Evolutionary conservation across 2,888 invertebrate species (phyloP), one percentile per base, ranked within the genome.

Genomic region (Pyrrhosoma nymphula): DNA sequence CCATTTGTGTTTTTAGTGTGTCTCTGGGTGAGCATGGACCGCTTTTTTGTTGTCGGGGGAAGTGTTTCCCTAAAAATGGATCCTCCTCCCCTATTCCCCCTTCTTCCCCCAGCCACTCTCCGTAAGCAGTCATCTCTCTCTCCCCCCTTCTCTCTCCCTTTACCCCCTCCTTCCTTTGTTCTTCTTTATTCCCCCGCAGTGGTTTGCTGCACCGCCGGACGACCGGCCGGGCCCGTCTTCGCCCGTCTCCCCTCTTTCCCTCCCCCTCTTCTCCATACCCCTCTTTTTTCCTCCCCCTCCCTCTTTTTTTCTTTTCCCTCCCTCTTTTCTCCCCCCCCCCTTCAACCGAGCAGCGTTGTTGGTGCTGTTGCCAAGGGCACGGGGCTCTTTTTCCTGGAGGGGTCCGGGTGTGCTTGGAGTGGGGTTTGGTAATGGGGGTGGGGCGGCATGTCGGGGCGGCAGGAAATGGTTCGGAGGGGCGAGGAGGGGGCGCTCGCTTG

Each of bases 311-410:
- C 26, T 35, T 47, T 8, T 60, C 26, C 26, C 63, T 23, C 91
- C 91, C 30, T 20, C 30, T 2, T 20, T 39, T 35, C 69, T 8
- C 63, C 26, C 26, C 63, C 35, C 91, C 91, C 91, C 23, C 63
- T 63, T 39, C n/a, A 2, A 18, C 14, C 26, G n/a, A 26, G 10
- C n/a, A n/a, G 12, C 82, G 30, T 82, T 35, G 82, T 35, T 82
- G 82, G 82, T 60, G 56, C 93, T 93, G 93, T 93, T 93, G 93
- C 93, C 93, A 93, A 93, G 93, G 93, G 93, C 93, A 93, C 93
- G 93, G 69, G 63, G 60, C 63, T 93, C 93, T 93, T 39, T 60
- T 63, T 90, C 56, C 56, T 56, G 56, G 93, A 47, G 47, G n/a
- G 89, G 55, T 26, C 55, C 26, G 89, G 56, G 69, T 69, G 47